Conservation (phyloP, 2,888 invertebrate species). For the Cantharis rustica region DNA sequence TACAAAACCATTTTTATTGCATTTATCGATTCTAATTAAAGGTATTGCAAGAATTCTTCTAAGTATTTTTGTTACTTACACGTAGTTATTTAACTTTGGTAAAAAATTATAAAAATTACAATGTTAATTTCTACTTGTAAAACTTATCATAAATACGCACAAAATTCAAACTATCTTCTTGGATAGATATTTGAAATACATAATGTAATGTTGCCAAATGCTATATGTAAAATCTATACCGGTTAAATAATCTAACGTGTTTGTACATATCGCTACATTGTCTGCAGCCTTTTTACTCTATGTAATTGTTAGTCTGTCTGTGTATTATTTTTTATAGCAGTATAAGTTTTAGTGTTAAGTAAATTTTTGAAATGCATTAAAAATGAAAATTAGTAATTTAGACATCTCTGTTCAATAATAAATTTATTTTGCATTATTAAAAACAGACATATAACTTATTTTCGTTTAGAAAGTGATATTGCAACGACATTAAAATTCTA, state of each 20-base stretch:
- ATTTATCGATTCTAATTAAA: neutral
- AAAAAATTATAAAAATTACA: neutral
- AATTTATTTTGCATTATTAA: neutral
- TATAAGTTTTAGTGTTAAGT: neutral
- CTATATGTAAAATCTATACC: neutral
- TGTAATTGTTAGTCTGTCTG: neutral
- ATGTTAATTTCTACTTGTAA: neutral
- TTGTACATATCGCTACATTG: constrained; percentile 19
- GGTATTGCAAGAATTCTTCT: neutral
- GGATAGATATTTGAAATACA: neutral
- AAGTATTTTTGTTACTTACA: neutral
- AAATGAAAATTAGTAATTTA: neutral
- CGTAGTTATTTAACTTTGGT: neutral
- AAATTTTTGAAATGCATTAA: neutral
- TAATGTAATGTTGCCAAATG: neutral
- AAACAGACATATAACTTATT: neutral
- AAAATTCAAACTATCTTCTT: neutral
- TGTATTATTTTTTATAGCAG: neutral
- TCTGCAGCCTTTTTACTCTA: constrained; percentile 1
- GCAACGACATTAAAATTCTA: constrained; percentile 2
- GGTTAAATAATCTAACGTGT: constrained; percentile 3
- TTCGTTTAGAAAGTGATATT: neutral
- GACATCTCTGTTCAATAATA: neutral
- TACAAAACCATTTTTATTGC: neutral
- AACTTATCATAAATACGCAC: neutral